Evolutionary conservation across 1,140 invertebrate species (phyloP), one percentile per base, ranked within the genome.

Genomic region (Araneus ventricosus): DNA sequence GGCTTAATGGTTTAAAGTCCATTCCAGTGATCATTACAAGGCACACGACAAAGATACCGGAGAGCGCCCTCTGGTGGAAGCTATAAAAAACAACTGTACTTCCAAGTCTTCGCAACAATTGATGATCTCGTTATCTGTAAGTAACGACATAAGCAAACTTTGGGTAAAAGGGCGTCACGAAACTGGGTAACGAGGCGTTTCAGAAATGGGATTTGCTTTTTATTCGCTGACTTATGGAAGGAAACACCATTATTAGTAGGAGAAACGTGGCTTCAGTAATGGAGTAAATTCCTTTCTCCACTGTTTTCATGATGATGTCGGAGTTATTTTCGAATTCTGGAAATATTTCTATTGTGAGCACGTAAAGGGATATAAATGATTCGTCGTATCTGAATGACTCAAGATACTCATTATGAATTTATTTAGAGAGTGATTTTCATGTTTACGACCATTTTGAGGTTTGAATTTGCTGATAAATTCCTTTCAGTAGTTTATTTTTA

Each of bases 91-190:
- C 1, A 52, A 61, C 63, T 14, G n/a, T 10, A 10, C n/a, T n/a
- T 67, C 63, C 27, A 27, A 27, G n/a, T 8, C 61, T 8, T 22
- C 61, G 24, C n/a, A 67, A 67, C 63, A 67, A 67, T 27, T 27
- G 63, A 67, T 67, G 63, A 67, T 30, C 63, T 67, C n/a, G 63
- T 67, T 67, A 67, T 67, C 63, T 67, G 63, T 67, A 67, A 67
- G 63, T 67, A 67, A 67, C 27, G 63, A 67, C n/a, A 67, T 30
- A 67, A 67, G 27, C 63, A 67, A n/a, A 27, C n/a, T 67, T 67
- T 67, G 27, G 24, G 63, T 67, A 67, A 67, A 67, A 67, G 24
- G 27, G n/a, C 63, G 63, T 67, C 63, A 67, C 63, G 27, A 67
- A 67, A 67, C 63, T 30, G 27, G 63, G 27, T 67, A 67, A 67